Conservation (phyloP, 1,140 invertebrate species). For the Laodelphax striatellus region DNA sequence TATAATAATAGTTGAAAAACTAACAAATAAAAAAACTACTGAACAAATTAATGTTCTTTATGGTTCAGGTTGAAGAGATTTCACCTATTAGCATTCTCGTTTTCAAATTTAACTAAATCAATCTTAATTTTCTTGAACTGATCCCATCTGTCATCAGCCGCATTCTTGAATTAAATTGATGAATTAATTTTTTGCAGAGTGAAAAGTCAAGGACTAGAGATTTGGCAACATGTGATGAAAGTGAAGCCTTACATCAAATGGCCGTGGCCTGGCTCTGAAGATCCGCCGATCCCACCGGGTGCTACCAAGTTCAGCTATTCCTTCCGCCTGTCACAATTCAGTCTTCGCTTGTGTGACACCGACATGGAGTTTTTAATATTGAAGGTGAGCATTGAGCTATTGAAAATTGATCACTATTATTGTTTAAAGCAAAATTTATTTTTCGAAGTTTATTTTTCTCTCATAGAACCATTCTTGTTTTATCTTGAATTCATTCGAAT, state of each 20-base stretch:
- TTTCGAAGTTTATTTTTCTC: background rate
- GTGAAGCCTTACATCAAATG: slow-evolving; percentile 14
- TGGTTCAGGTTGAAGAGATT: too few species aligned
- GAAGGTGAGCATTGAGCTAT: slow-evolving; percentile 28
- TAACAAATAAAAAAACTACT: too few species aligned
- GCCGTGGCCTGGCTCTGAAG: slow-evolving; percentile 29
- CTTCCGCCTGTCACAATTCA: slow-evolving; percentile 47
- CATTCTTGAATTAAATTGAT: too few species aligned
- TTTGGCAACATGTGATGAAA: slow-evolving; percentile 29
- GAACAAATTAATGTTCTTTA: too few species aligned
- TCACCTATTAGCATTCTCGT: too few species aligned
- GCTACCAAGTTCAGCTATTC: slow-evolving; percentile 70
- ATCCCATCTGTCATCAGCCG: too few species aligned
- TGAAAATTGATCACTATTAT: background rate
- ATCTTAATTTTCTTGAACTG: too few species aligned
- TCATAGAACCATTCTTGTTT: background rate
- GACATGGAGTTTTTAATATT: slow-evolving; percentile 58
- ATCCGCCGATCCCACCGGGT: slow-evolving; percentile 57
- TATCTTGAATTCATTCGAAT: background rate
- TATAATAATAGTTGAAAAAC: too few species aligned
- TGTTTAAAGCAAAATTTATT: background rate
- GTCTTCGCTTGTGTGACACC: slow-evolving; percentile 50
- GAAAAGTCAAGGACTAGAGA: slow-evolving; percentile 31
- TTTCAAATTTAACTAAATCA: too few species aligned
- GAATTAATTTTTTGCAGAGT: too few species aligned